phyloP scores from a whole-genome alignment of 2,797 vertebrate genomes.

The Ispidina picta region DNA sequence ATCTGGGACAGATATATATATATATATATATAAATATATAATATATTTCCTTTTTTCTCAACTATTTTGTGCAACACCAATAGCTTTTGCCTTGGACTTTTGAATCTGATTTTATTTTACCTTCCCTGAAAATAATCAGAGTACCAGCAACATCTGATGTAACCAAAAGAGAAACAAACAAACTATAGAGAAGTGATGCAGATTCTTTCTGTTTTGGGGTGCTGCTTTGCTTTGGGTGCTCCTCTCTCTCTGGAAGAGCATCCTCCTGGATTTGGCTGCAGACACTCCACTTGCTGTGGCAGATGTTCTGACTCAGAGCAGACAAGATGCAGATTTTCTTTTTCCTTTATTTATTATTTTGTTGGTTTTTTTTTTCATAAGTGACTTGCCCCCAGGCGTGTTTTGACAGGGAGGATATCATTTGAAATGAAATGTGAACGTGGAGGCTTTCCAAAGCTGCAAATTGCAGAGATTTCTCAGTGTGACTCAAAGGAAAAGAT shows the following conservation, averaged over 20 bases:
- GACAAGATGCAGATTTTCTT: background rate
- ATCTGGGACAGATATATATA: background rate
- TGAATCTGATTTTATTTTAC: background rate
- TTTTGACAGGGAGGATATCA: conserved; percentile 49
- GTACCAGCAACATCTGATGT: background rate
- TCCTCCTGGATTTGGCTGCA: background rate
- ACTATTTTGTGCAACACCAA: background rate
- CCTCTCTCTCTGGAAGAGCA: background rate
- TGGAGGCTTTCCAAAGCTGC: conserved; percentile 41
- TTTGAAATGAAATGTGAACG: conserved; percentile 47
- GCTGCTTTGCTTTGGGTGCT: background rate
- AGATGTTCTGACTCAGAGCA: conserved; percentile 43
- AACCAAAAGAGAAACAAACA: conserved; percentile 10
- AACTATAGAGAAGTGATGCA: background rate
- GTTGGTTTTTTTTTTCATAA: background rate
- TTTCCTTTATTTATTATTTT: background rate
- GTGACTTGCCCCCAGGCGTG: conserved; percentile 21
- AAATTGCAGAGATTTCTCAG: conserved; percentile 36
- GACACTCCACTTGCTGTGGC: background rate
- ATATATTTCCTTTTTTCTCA: background rate
- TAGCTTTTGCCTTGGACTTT: background rate
- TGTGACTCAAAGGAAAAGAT: background rate
- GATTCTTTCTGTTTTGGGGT: background rate
- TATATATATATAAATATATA: background rate
- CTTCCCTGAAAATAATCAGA: background rate